These are phyloP conservation scores for Diarsia mendica DNA, from an alignment of 2,888 invertebrate genomes.

Conservation along the genomic window DNA sequence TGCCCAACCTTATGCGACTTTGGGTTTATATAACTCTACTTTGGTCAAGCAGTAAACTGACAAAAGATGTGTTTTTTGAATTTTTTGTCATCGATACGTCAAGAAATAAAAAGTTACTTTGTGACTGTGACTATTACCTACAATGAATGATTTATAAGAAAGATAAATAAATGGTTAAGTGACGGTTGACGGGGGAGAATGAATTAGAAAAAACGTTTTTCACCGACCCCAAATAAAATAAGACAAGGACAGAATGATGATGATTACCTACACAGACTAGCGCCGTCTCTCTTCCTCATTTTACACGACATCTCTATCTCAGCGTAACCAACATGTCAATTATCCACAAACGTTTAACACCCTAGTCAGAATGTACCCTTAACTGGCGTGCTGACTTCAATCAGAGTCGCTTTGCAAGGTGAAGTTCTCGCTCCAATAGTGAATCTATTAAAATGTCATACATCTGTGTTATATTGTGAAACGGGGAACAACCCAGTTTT, in stretches of 20 bases:
- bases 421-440: constrained; percentile 70
- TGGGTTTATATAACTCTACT: not conserved
- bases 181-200: not conserved
- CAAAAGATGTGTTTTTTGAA: not conserved
- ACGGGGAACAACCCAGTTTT: constrained; percentile 22
- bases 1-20: too few species aligned
- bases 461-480: constrained; percentile 44
- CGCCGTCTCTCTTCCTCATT: not conserved
- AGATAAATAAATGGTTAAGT: not conserved
- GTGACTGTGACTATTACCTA: not conserved
- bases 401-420: constrained; percentile 72
- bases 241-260: not conserved
- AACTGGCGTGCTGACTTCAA: constrained; percentile 72
- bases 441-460: constrained; percentile 65
- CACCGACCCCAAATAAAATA: not conserved
- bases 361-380: constrained; percentile 65
- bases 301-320: not conserved
- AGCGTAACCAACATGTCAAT: not conserved
- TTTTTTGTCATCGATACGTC: not conserved
- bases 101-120: not conserved
- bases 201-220: not conserved
- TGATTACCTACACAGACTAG: too few species aligned
- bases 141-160: not conserved
- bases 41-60: not conserved
- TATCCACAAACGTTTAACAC: not conserved